Base-by-base conservation (phyloP, 2,888 invertebrate species). In the Elegia similella region DNA sequence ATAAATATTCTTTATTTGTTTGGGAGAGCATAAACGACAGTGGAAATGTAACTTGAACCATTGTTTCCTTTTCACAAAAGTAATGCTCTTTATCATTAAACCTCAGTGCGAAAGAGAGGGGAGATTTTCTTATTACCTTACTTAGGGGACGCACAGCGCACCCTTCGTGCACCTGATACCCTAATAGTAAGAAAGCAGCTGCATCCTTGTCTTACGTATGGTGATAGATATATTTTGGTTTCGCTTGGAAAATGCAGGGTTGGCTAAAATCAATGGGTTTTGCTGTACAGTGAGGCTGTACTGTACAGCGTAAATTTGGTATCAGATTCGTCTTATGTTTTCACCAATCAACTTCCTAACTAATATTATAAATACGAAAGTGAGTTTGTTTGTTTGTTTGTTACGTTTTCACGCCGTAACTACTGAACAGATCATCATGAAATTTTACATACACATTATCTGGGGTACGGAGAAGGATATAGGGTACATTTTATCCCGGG, bases 161-260 rank as follows among this genome's bases (percentile, higher is more conserved):
- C 50, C 48, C 56, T 48, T 42, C 42, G 10, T 48, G 44, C 56
- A 56, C 56, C 56, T 56, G 56, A 47, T 38, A 48, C 47, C 38
- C 29, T n/a, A 47, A 8, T 34, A 13, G n/a, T 16, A 55, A 34
- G 46, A 42, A 42, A 15, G 13, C 15, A 12, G 17, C 34, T 42
- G 56, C 56, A 42, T 56, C 56, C 47, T 30, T 56, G 47, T 56
- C 42, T 23, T 23, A 13, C 42, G 15, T 48, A 1, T 30, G 29
- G 15, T 12, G 15, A 30, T 1, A 13, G 6, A 5, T 55, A 23
- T 56, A 56, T 48, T 42, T 30, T 15, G 8, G 47, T 42, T 29
- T 29, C 47, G 7, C 38, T 55, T 29, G 2, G 32, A 42, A 43
- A 54, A 43, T 46, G 32, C 23, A 43, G 44, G 34, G 42, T 15